These are phyloP conservation scores for Magallana nippona DNA, from an alignment of 2,888 invertebrate genomes.

Conservation along the genomic window DNA sequence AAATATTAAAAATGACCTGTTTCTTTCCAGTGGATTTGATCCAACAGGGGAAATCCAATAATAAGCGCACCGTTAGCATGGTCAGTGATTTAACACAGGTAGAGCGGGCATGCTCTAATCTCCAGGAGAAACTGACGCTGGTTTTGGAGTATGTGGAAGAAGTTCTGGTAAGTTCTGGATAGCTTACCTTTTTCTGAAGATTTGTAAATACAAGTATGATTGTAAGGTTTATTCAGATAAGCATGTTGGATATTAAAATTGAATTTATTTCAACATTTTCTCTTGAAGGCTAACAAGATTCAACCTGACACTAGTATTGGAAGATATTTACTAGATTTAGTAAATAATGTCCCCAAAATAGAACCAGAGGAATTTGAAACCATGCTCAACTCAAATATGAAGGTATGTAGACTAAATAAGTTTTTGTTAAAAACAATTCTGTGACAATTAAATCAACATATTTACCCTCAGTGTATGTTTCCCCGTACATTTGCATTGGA, in stretches of 20 bases:
- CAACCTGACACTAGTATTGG: slow-evolving; percentile 92
- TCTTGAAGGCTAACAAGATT: slow-evolving; percentile 83
- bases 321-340: slow-evolving; percentile 92
- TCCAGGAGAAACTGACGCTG: slow-evolving; percentile 87
- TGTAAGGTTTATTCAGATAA: too few species aligned
- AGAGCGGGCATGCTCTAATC: slow-evolving; percentile 89
- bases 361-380: slow-evolving; percentile 93
- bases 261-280: neutral
- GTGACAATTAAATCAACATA: neutral
- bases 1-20: neutral
- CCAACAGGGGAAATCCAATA: slow-evolving; percentile 88
- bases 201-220: neutral
- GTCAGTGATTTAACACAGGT: slow-evolving; percentile 87
- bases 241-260: too few species aligned
- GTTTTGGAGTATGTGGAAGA: slow-evolving; percentile 90
- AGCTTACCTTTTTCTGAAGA: neutral
- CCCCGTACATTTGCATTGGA: too few species aligned
- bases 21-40: slow-evolving; percentile 85
- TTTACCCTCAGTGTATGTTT: too few species aligned
- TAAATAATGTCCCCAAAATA: slow-evolving; percentile 95
- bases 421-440: neutral
- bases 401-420: slow-evolving; percentile 81
- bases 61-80: slow-evolving; percentile 82
- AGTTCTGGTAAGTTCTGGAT: slow-evolving; percentile 84
- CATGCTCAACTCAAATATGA: slow-evolving; percentile 97